Conservation (phyloP, 2,113 vertebrate genomes). For the Zapornia atra region DNA sequence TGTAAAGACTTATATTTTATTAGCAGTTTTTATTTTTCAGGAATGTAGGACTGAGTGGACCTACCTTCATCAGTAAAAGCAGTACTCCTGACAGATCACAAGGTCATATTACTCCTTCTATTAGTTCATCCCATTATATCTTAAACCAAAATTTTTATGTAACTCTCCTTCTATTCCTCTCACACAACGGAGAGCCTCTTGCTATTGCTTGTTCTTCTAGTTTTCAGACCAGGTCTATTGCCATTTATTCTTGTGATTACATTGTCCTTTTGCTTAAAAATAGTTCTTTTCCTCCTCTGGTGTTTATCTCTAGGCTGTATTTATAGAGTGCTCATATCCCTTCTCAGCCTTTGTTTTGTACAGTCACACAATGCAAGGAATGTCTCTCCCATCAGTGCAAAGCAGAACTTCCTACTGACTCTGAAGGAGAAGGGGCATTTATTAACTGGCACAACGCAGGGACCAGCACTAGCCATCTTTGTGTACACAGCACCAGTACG, state of each 20-base stretch:
- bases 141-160: not conserved
- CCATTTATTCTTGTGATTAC: slow-evolving; percentile 39
- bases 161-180: not conserved
- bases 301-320: slow-evolving; percentile 61
- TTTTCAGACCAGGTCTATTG: not conserved
- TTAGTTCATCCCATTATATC: not conserved
- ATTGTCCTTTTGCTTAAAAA: slow-evolving; percentile 67
- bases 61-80: not conserved
- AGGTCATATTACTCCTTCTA: not conserved
- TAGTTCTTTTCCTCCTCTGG: slow-evolving; percentile 60
- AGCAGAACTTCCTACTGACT: slow-evolving; percentile 46
- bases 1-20: not conserved
- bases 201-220: not conserved
- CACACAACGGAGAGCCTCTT: not conserved
- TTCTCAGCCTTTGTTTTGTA: slow-evolving; percentile 65
- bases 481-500: not conserved
- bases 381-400: slow-evolving; percentile 30
- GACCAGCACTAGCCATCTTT: not conserved
- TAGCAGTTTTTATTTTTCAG: not conserved
- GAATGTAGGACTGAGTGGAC: not conserved
- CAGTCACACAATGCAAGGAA: slow-evolving; percentile 53
- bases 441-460: not conserved
- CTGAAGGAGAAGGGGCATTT: not conserved
- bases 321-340: slow-evolving; percentile 65
- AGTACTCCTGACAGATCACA: not conserved